These are phyloP conservation scores for Xiphophorus hellerii DNA, from an alignment of 2,113 vertebrate species.

Conservation along the genomic window DNA sequence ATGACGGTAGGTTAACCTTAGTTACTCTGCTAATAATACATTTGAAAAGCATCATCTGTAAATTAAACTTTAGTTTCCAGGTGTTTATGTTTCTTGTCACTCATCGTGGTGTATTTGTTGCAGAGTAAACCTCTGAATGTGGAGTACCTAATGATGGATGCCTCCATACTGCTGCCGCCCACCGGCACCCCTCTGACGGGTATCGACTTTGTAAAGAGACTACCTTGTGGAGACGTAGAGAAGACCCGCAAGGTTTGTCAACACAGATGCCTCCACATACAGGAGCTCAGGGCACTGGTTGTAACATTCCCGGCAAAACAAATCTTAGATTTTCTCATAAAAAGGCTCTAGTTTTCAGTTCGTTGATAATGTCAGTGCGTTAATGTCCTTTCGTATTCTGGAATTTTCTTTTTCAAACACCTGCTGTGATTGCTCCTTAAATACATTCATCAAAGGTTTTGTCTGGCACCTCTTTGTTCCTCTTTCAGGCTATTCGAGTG, in stretches of 20 bases:
- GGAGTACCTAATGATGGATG: slow-evolving; percentile 99
- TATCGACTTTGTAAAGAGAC: slow-evolving; percentile 96
- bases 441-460: slow-evolving; percentile 1
- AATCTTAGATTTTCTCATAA: neutral
- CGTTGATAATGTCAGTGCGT: too few relatives aligned
- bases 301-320: neutral
- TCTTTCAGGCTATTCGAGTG: slow-evolving; percentile 92
- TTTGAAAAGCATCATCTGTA: neutral
- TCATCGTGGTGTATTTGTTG: slow-evolving; percentile 15
- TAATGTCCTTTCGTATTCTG: neutral
- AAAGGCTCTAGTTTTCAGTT: too few relatives aligned
- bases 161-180: slow-evolving; percentile 94
- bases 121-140: slow-evolving; percentile 98
- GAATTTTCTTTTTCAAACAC: neutral
- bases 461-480: neutral
- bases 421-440: neutral
- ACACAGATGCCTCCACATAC: neutral
- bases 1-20: slow-evolving; percentile 88
- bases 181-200: slow-evolving; percentile 96
- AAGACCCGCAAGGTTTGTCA: slow-evolving; percentile 90
- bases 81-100: neutral
- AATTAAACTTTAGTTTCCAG: neutral
- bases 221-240: slow-evolving; percentile 95
- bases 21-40: neutral
- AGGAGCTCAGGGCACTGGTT: neutral